Conservation (phyloP, 2,113 vertebrate genomes). For the Anoura caudifer region DNA sequence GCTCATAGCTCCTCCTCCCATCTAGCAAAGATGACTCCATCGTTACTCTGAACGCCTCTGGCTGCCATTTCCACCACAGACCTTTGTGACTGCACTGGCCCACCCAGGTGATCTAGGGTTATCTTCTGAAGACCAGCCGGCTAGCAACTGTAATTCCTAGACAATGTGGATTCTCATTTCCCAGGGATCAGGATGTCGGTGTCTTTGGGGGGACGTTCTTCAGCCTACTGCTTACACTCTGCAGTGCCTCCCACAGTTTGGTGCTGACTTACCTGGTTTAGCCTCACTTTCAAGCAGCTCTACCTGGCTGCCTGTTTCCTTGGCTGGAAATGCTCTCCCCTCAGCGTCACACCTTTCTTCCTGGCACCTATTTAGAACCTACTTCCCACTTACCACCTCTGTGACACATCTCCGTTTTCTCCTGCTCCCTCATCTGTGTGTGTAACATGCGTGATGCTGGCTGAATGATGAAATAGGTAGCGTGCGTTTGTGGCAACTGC, state of each 20-base stretch:
- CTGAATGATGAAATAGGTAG: background rate
- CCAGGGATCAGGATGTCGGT: background rate
- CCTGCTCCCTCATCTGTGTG: background rate
- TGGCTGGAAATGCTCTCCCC: background rate
- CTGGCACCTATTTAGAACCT: background rate
- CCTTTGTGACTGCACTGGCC: background rate
- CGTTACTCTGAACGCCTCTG: background rate
- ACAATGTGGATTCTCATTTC: background rate
- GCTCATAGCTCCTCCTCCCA: background rate
- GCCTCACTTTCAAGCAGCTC: background rate
- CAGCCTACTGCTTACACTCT: background rate
- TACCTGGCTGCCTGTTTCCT: background rate
- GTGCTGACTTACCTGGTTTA: background rate
- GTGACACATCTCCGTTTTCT: background rate
- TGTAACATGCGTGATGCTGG: too few species aligned
- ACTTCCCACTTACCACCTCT: background rate
- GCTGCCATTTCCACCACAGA: background rate
- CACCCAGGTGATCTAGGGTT: background rate
- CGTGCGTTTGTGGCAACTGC: background rate
- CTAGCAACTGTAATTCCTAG: too few species aligned
- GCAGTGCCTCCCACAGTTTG: too few species aligned
- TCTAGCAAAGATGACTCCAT: rapidly evolving
- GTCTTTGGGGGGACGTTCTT: background rate
- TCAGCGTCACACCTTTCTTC: background rate
- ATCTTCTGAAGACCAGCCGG: background rate